Base-by-base conservation (phyloP, 1,140 invertebrate species). In the Protaetia brevitarsis region DNA sequence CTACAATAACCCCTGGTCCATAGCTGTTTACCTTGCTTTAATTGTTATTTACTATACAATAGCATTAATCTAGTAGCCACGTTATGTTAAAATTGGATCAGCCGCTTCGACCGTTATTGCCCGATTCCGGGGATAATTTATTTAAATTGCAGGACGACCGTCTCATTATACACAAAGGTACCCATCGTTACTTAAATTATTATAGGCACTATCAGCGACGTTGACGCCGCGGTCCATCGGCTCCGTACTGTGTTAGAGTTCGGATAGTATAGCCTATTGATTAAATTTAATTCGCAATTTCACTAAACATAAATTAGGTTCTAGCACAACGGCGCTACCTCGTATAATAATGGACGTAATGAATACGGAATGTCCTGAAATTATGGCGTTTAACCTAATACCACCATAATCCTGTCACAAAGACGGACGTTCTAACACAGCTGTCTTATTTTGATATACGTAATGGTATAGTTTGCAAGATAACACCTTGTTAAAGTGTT, bases 211-310 rank as follows among this genome's bases (percentile, higher is more conserved):
- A 19, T 8, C 13, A 10, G 13, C 16, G 21, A 8, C 8, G 13
- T 8, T n/a, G 31, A 51, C 19, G 19, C 19, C 41, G 41, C 19
- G 41, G 21, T 51, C 31, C 13, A n/a, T 34, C 3, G 3, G 41
- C 10, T 19, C 19, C 19, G 13, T 51, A 19, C 16, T 3, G 13
- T 10, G 6, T n/a, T 16, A 41, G n/a, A 41, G n/a, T 16, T 5
- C 37, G 41, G 8, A 23, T 51, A 34, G 31, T 51, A 19, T 51
- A 51, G 41, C 19, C 41, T 51, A 51, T 51, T 51, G 41, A 51
- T 51, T 51, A 51, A 51, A 51, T 51, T 51, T 51, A 51, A 51
- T 51, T 51, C 41, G 41, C 41, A 51, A 51, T 51, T 51, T 51
- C 41, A 51, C 41, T 51, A 51, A 51, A 51, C 41, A 51, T 51